phyloP scores from a whole-genome alignment of 2,888 invertebrate species.

The Cheilosia grossa region DNA sequence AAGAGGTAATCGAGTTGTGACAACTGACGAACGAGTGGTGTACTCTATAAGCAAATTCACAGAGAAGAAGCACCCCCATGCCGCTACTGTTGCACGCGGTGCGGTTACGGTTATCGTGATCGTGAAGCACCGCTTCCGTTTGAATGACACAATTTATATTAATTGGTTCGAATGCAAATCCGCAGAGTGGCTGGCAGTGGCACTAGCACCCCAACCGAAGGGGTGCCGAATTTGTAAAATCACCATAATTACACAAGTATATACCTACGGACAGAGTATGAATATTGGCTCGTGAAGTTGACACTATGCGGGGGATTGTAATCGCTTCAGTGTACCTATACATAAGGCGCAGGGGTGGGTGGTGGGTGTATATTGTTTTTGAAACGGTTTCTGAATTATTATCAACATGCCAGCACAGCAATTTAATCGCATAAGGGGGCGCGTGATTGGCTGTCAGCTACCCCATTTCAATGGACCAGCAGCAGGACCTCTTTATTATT shows the following conservation, averaged over 20 bases:
- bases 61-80: conserved; percentile 20
- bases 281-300: conserved; percentile 45
- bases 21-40: conserved; percentile 61
- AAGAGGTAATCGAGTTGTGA: conserved; percentile 71
- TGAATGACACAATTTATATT: conserved; percentile 74
- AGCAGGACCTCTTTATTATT: conserved; percentile 53
- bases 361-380: conserved; percentile 57
- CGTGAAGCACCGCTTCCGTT: conserved; percentile 68
- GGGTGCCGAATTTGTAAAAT: conserved; percentile 67
- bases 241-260: conserved; percentile 69
- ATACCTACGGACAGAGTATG: not conserved
- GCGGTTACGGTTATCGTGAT: conserved; percentile 23
- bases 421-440: conserved; percentile 20
- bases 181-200: not conserved
- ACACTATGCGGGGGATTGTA: conserved; percentile 53
- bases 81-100: conserved; percentile 3
- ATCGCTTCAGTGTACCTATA: conserved; percentile 7
- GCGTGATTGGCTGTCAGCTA: not conserved
- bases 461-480: conserved; percentile 32
- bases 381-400: conserved; percentile 55
- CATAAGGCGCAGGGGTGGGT: not conserved
- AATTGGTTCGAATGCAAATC: conserved; percentile 74
- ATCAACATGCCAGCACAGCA: conserved; percentile 40
- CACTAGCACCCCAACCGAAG: not conserved
- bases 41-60: conserved; percentile 28